A percentile compares a stretch with the other conserved stretches of the same genome.
Conservation (phyloP, 1,140 invertebrate species). For the Apis cerana region DNA sequence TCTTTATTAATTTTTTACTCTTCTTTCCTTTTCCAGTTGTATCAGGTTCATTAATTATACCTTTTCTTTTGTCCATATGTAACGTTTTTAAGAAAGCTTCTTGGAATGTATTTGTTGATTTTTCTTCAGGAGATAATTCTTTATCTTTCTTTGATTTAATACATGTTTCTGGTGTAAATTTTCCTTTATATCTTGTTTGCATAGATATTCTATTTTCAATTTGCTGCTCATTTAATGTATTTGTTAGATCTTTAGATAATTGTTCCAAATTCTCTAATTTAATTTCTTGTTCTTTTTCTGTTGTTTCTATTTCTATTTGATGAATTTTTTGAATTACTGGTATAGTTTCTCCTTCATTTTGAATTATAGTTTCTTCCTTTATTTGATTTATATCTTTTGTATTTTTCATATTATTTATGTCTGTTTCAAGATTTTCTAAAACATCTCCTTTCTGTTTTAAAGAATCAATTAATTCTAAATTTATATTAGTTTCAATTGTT, state of each 20-base stretch:
- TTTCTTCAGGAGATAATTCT: conserved; percentile 56
- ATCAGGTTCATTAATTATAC: conserved; percentile 38
- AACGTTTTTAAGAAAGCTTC: conserved; percentile 73
- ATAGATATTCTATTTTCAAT: conserved; percentile 39
- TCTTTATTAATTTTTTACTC: conserved; percentile 40
- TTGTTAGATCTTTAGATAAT: conserved; percentile 13
- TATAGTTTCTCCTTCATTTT: conserved; percentile 2
- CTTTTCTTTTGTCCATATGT: conserved; percentile 67
- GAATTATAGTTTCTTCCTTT: conserved; percentile 13
- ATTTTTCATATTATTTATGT: neutral
- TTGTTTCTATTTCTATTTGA: neutral
- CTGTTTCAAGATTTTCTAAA: conserved; percentile 1
- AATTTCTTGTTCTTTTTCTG: conserved; percentile 15
- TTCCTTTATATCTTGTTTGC: conserved; percentile 66
- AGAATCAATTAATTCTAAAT: neutral
- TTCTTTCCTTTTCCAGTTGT: conserved; percentile 40
- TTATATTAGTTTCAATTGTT: neutral
- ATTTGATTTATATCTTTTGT: neutral
- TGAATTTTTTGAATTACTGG: conserved; percentile 4
- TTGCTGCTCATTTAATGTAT: conserved; percentile 32
- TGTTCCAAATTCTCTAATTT: conserved; percentile 32
- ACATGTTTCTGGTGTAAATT: conserved; percentile 61
- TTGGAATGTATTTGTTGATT: conserved; percentile 70
- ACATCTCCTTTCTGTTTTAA: neutral
- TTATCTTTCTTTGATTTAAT: conserved; percentile 62